A percentile compares a stretch with the other conserved stretches of the same genome.
phyloP scores from a whole-genome alignment of 2,888 invertebrate genomes.

The Eulithis testata region DNA sequence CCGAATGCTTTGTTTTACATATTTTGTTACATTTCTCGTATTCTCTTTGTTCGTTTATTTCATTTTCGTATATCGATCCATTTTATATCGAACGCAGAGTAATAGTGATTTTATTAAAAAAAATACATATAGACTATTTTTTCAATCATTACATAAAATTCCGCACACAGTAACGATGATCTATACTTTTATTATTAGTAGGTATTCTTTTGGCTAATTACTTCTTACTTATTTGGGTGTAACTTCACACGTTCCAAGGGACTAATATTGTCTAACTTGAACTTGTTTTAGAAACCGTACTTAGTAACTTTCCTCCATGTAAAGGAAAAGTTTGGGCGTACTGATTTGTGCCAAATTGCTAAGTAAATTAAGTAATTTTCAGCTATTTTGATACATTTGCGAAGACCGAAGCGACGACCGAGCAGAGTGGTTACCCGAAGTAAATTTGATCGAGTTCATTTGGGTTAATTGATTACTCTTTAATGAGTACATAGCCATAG shows the following conservation, averaged over 20 bases:
- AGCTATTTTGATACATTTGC: slow-evolving; percentile 41
- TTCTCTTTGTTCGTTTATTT: slow-evolving; percentile 32
- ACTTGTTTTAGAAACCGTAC: slow-evolving; percentile 41
- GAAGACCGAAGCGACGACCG: slow-evolving; percentile 32
- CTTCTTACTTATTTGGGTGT: slow-evolving; percentile 34
- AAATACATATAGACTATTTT: too few relatives aligned
- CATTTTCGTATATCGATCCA: slow-evolving; percentile 17
- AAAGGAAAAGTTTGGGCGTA: slow-evolving; percentile 49
- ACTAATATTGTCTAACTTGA: slow-evolving; percentile 61
- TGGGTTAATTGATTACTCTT: slow-evolving; percentile 27
- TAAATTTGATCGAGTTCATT: slow-evolving; percentile 31
- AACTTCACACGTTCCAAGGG: slow-evolving; percentile 49
- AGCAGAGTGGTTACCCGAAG: slow-evolving; percentile 30
- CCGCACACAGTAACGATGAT: too few relatives aligned
- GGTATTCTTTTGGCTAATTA: background rate
- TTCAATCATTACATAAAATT: too few relatives aligned
- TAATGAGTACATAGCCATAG: slow-evolving; percentile 11
- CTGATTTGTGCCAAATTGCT: slow-evolving; percentile 52
- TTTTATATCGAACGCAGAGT: background rate
- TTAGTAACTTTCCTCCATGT: slow-evolving; percentile 43
- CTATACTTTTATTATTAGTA: too few relatives aligned
- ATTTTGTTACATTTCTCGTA: slow-evolving; percentile 29
- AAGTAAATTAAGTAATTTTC: slow-evolving; percentile 52
- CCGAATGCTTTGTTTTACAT: slow-evolving; percentile 30
- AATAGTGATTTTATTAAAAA: background rate